Percentiles rank a stretch among this genome's conserved stretches.
These are phyloP conservation scores for Pristionchus japonicus DNA, from an alignment of 2,888 invertebrate species.

Conservation along the genomic window DNA sequence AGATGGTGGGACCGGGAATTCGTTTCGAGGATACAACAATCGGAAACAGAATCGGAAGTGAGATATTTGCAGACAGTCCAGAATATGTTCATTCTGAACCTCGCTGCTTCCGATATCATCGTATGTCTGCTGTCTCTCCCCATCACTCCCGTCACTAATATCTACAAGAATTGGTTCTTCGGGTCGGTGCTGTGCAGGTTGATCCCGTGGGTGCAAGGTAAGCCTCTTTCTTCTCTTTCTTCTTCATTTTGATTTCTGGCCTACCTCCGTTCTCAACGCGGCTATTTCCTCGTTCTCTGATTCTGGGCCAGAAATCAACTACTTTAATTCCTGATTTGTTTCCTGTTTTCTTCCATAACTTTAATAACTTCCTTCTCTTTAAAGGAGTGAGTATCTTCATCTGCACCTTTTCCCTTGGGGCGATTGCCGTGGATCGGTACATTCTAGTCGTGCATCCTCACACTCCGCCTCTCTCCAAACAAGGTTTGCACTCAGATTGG, in stretches of 20 bases:
- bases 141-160: slow-evolving; percentile 94
- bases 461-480: slow-evolving; percentile 60
- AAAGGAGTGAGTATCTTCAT: slow-evolving; percentile 91
- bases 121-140: slow-evolving; percentile 93
- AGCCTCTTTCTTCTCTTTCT: too few species aligned
- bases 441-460: slow-evolving; percentile 81
- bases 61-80: slow-evolving; percentile 68
- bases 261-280: too few species aligned
- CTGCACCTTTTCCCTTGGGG: slow-evolving; percentile 93
- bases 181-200: slow-evolving; percentile 90
- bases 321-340: too few species aligned
- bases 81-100: slow-evolving; percentile 94
- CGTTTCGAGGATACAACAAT: too few species aligned
- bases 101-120: slow-evolving; percentile 93
- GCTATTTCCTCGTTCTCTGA: too few species aligned
- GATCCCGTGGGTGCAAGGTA: slow-evolving; percentile 89
- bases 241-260: too few species aligned
- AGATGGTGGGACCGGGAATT: too few species aligned
- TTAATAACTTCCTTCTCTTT: slow-evolving; percentile 15
- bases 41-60: too few species aligned
- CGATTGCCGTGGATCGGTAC: slow-evolving; percentile 97
- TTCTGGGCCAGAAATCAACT: too few species aligned
- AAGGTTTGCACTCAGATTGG: slow-evolving; percentile 49
- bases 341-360: neutral
- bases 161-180: slow-evolving; percentile 91